Evolutionary conservation across 2,888 invertebrate genomes (phyloP), one percentile per base, ranked within the genome.

Genomic region (Acanthosepion lycidas): DNA sequence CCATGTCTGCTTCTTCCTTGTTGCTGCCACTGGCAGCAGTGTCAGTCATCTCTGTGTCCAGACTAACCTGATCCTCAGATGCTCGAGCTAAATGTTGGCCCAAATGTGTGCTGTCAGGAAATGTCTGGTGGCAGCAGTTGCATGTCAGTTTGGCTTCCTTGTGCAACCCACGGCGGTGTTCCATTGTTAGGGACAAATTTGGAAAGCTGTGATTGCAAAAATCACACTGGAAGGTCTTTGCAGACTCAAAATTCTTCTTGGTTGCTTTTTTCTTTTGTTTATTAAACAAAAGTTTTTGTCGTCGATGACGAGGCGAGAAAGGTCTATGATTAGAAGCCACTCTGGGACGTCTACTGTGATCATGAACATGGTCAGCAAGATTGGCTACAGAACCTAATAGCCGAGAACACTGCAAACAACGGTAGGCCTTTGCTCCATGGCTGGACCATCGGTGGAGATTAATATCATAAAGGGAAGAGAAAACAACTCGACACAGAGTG

Each of bases 371-470:
- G 28, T 92, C 92, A 6, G 92, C 26, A 28, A 92, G 48, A 92
- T 92, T 92, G 4, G 92, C 92, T 51, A 92, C 49, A 26, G 49
- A 49, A 0, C 92, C 92, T 28, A 92, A 51, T 4, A 92, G 28
- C 92, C 26, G 49, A 23, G 92, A 92, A 92, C 92, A 92, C 26
- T 49, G 49, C 92, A 92, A 92, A 42, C 92, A 92, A 51, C 49
- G 92, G n/a, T 92, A 92, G 51, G 51, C 92, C 49, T 92, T 92
- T 20, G 49, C 92, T 28, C 92, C 92, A 51, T 49, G 92, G 28
- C 49, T 92, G 5, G 92, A 92, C 92, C 92, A 92, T 48, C 92
- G 92, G 26, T 92, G 92, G 49, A 92, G 49, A n/a, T 92, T 92
- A 18, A 92, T 92, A 15, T 92, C 51, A 26, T 51, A 92, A 18